Base-by-base conservation (phyloP, 2,888 invertebrate genomes). In the Limnephilus rhombicus region DNA sequence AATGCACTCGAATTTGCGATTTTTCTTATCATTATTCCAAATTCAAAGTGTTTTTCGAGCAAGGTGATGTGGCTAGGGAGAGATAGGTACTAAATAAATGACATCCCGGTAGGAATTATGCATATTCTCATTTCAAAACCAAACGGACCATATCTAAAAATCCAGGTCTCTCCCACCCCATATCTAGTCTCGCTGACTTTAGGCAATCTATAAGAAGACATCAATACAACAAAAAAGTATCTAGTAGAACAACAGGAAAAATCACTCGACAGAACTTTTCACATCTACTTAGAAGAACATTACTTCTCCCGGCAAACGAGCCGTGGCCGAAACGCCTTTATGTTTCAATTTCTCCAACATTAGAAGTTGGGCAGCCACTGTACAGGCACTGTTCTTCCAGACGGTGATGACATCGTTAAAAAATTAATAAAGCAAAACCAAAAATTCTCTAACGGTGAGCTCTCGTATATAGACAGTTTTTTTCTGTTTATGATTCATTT, bases 321-420 rank as follows among this genome's bases (percentile, higher is more conserved):
- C 68, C 68, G 68, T 24, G 68, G 68, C 68, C 68, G 68, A 68
- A n/a, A n/a, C 68, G 68, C 68, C 24, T 83, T 83, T 83, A 34
- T 83, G 9, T 83, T 83, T 83, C 31, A 41, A 83, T 83, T 83
- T 83, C 83, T 83, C 18, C 15, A 83, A 41, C 83, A 83, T 83
- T 83, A 37, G 24, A 24, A 83, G 34, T 83, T 83, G 3, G 3
- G 37, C 18, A 83, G 34, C 83, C 24, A n/a, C 34, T 34, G 24
- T 3, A 18, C 37, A 83, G 83, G 24, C 24, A 83, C 83, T 68
- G n/a, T 68, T 7, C 9, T 0, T n/a, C 24, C 0, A 68, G 9
- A 68, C 1, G 7, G 68, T 68, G 68, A 68, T 24, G 68, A 68
- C 68, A n/a, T 4, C 24, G 24, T 24, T 9, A 68, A 24, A 68